These are phyloP conservation scores for Lethrus apterus DNA, from an alignment of 1,140 invertebrate genomes.

Conservation along the genomic window DNA sequence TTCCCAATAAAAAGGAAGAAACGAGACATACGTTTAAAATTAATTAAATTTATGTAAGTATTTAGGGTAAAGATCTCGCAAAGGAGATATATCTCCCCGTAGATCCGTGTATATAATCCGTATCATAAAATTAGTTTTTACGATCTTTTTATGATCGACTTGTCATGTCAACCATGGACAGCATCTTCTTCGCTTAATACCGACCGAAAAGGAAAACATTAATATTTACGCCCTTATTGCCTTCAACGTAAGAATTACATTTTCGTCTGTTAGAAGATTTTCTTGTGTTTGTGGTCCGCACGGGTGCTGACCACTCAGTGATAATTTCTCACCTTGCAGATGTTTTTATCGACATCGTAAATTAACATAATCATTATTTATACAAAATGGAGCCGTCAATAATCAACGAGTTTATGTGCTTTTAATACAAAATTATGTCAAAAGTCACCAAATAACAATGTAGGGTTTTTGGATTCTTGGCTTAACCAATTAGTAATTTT, in stretches of 20 bases:
- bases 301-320: not conserved
- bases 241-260: not conserved
- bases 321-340: slow-evolving; percentile 11
- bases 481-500: too few species aligned
- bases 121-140: slow-evolving; percentile 34
- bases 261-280: not conserved
- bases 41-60: slow-evolving; percentile 10
- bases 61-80: slow-evolving; percentile 11
- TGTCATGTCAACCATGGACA: slow-evolving; percentile 29
- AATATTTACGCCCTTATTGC: not conserved
- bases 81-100: slow-evolving; percentile 9
- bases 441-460: too few species aligned
- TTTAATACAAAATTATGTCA: too few species aligned
- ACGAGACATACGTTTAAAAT: too few species aligned
- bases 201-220: slow-evolving; percentile 6
- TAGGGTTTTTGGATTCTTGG: too few species aligned
- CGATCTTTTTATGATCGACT: slow-evolving; percentile 33
- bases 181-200: slow-evolving; percentile 17
- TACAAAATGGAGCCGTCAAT: not conserved
- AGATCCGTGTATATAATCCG: slow-evolving; percentile 10
- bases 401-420: not conserved
- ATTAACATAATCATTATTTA: slow-evolving; percentile 14
- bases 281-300: not conserved
- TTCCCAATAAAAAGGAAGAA: too few species aligned
- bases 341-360: slow-evolving; percentile 15